Evolutionary conservation across 2,113 vertebrate species (phyloP).

Genomic region (Vanacampus margaritifer): DNA sequence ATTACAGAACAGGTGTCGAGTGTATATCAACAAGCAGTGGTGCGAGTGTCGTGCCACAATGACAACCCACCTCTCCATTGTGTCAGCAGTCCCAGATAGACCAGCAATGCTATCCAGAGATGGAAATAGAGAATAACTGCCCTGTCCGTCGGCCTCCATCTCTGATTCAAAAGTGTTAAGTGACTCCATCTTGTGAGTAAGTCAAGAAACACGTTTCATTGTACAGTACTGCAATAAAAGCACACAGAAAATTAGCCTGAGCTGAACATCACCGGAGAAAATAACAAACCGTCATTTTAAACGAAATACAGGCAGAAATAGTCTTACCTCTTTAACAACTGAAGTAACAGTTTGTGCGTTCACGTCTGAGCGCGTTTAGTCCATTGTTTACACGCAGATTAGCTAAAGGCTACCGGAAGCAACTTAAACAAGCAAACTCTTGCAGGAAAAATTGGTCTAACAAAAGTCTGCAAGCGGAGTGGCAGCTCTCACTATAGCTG

Average conservation of each 20-base stretch:
- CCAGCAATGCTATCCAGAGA: constrained; percentile 74
- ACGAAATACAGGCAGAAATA: neutral
- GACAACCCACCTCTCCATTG: constrained; percentile 69
- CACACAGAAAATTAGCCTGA: neutral
- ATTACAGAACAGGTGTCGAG: neutral
- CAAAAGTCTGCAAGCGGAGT: neutral
- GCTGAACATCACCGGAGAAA: neutral
- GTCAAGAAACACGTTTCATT: neutral
- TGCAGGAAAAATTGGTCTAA: neutral
- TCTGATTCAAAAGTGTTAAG: constrained; percentile 77
- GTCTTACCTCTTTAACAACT: neutral
- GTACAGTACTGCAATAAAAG: neutral
- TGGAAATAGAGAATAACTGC: constrained; percentile 77
- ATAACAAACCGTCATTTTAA: neutral
- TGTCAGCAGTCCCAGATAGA: constrained; percentile 69
- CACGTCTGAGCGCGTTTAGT: neutral
- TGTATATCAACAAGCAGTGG: neutral
- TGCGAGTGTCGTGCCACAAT: neutral
- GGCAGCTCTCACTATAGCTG: neutral
- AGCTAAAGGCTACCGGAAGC: constrained; percentile 4
- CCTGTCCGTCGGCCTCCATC: constrained; percentile 77
- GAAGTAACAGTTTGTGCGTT: neutral
- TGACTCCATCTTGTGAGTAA: constrained; percentile 67
- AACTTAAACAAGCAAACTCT: neutral
- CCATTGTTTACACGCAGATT: constrained; percentile 24